A percentile compares a stretch with the other conserved stretches of the same genome.
phyloP scores from a whole-genome alignment of 2,888 invertebrate species.

The Mimumesa dahlbomi region DNA sequence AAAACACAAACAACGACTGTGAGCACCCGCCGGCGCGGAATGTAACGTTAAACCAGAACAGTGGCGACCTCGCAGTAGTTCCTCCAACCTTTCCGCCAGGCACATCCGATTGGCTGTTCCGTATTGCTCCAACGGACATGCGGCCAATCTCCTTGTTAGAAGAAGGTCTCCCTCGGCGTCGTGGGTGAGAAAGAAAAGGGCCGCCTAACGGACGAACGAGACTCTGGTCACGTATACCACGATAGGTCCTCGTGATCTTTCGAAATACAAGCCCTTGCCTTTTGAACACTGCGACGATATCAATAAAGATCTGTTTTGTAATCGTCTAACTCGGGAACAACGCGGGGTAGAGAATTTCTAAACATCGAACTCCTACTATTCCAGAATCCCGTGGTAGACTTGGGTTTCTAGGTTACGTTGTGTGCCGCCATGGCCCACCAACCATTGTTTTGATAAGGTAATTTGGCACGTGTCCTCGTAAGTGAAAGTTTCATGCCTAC shows the following conservation, averaged over 20 bases:
- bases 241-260: constrained; percentile 18
- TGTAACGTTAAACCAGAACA: not conserved
- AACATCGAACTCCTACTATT: no score
- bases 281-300: constrained; percentile 7
- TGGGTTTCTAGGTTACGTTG: no score
- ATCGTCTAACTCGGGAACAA: no score
- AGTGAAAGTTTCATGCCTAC: no score
- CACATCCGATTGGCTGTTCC: constrained; percentile 27
- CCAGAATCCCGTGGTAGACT: no score
- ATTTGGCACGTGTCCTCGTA: no score
- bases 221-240: constrained; percentile 18
- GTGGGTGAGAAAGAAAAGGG: constrained; percentile 13
- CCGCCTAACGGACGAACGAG: constrained; percentile 16
- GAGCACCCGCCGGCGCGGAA: not conserved
- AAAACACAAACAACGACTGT: constrained; percentile 45
- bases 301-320: not conserved
- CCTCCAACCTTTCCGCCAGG: not conserved
- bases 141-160: no score
- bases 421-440: no score
- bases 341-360: no score
- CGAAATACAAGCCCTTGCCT: constrained; percentile 16
- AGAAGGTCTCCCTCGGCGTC: no score
- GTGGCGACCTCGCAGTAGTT: constrained; percentile 35
- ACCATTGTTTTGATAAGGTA: no score
- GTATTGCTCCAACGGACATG: not conserved